A percentile compares a stretch with the other conserved stretches of the same genome.
phyloP scores from a whole-genome alignment of 1,140 invertebrate species.

The Melanaphis sacchari region DNA sequence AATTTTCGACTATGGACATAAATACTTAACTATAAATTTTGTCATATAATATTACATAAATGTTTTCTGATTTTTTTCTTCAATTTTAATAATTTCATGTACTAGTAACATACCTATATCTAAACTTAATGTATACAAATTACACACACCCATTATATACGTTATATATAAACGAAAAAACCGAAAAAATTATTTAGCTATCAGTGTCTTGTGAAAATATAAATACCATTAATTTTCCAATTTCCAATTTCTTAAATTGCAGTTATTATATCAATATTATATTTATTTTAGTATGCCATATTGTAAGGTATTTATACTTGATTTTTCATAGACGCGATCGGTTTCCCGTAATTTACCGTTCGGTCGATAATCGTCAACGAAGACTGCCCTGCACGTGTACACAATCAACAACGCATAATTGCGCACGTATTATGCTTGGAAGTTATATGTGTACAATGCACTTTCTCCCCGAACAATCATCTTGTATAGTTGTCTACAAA shows the following conservation, averaged over 20 bases:
- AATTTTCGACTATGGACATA: too few species aligned
- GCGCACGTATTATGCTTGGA: not conserved
- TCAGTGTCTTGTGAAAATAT: not conserved
- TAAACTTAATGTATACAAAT: not conserved
- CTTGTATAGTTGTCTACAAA: not conserved
- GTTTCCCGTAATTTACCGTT: not conserved
- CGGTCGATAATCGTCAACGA: not conserved
- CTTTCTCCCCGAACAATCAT: not conserved
- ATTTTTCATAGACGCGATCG: not conserved
- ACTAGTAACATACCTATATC: too few species aligned
- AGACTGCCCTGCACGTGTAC: not conserved
- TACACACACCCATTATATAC: too few species aligned
- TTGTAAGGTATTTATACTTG: not conserved
- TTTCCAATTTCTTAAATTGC: not conserved
- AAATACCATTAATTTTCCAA: not conserved
- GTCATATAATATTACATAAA: too few species aligned
- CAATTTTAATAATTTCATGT: too few species aligned
- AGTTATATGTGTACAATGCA: not conserved
- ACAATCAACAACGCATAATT: not conserved
- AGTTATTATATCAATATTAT: not conserved
- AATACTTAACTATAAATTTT: too few species aligned
- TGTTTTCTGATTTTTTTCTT: too few species aligned
- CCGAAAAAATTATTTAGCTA: not conserved
- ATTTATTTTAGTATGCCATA: not conserved
- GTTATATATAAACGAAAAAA: not conserved